Evolutionary conservation across 2,888 invertebrate species (phyloP).

Genomic region (Steinernema hermaphroditum): DNA sequence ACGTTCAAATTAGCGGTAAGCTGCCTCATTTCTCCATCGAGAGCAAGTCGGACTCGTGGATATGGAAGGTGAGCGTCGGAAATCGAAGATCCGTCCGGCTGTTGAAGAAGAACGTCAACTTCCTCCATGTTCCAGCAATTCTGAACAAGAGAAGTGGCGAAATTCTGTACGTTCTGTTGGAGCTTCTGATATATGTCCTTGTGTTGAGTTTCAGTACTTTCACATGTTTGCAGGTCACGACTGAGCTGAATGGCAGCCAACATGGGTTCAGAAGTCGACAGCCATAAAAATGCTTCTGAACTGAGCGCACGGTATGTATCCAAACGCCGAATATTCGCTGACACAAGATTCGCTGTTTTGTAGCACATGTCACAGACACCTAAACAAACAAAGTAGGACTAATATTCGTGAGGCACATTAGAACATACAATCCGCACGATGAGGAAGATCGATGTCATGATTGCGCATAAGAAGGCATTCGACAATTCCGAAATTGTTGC

Average conservation of each 20-base stretch:
- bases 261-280: slow-evolving; percentile 55
- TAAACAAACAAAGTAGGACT: background rate
- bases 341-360: slow-evolving; percentile 37
- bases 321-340: slow-evolving; percentile 33
- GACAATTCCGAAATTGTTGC: slow-evolving; percentile 63
- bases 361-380: slow-evolving; percentile 36
- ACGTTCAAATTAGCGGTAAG: slow-evolving; percentile 37
- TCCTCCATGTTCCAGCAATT: slow-evolving; percentile 53
- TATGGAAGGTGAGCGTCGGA: slow-evolving; percentile 37
- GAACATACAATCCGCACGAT: slow-evolving; percentile 38
- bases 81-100: slow-evolving; percentile 25
- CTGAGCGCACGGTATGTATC: slow-evolving; percentile 51
- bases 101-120: slow-evolving; percentile 44
- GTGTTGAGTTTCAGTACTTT: slow-evolving; percentile 37
- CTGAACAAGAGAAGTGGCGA: slow-evolving; percentile 45
- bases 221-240: slow-evolving; percentile 44
- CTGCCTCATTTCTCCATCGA: slow-evolving; percentile 48
- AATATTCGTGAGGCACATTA: background rate
- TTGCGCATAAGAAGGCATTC: slow-evolving; percentile 62
- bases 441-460: slow-evolving; percentile 55
- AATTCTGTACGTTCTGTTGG: slow-evolving; percentile 46
- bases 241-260: slow-evolving; percentile 45
- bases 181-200: slow-evolving; percentile 45
- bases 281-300: slow-evolving; percentile 55
- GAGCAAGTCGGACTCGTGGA: slow-evolving; percentile 53